Conservation (phyloP, 1,140 invertebrate genomes). For the Euura lappo region DNA sequence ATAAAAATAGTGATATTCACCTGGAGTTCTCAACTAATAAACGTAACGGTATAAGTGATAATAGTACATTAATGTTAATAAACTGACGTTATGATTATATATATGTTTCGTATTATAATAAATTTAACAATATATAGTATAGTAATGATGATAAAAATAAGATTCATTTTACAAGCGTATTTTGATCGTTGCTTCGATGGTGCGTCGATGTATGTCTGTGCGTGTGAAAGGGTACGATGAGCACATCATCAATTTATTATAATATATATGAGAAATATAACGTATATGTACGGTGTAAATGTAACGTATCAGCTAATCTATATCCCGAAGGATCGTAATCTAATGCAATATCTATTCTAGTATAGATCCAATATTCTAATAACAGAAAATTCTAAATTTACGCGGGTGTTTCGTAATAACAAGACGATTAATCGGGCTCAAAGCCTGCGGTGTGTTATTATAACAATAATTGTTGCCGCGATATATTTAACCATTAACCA, state of each 20-base stretch:
- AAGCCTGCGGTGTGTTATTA: not conserved
- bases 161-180: conserved; percentile 62
- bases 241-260: not conserved
- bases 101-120: conserved; percentile 54
- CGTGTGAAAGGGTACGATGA: conserved; percentile 12
- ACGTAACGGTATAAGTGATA: conserved; percentile 51
- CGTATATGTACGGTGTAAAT: not conserved
- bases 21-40: not conserved
- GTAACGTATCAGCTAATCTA: not conserved
- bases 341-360: conserved; percentile 9
- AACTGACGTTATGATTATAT: conserved; percentile 37
- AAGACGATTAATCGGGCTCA: not conserved
- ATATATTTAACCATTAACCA: conserved; percentile 1
- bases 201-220: not conserved
- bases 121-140: conserved; percentile 61
- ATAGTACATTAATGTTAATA: conserved; percentile 38
- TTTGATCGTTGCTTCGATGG: conserved; percentile 61
- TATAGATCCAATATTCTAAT: conserved; percentile 10
- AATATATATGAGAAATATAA: conserved; percentile 1
- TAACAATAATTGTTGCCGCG: not conserved
- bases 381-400: conserved; percentile 7
- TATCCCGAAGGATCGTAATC: not conserved
- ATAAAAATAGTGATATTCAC: not conserved
- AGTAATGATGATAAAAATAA: conserved; percentile 46
- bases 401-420: conserved; percentile 9